Conservation (phyloP, 2,113 vertebrate species). For the Mobula hypostoma region DNA sequence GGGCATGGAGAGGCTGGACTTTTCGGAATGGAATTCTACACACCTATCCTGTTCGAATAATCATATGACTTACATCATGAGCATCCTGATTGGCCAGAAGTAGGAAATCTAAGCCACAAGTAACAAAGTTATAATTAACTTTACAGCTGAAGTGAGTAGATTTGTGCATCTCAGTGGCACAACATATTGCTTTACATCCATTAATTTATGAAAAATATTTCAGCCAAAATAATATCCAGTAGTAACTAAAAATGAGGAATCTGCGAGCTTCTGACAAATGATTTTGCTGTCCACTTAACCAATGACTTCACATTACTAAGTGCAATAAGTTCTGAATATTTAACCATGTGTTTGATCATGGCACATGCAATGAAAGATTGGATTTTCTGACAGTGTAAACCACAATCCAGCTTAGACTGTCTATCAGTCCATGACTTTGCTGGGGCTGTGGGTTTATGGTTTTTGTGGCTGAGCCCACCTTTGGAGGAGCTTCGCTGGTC, state of each 20-base stretch:
- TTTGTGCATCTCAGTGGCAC: neutral
- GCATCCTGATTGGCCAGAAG: neutral
- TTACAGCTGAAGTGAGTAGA: neutral
- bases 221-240: neutral
- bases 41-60: neutral
- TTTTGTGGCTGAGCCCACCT: neutral
- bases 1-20: neutral
- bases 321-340: neutral
- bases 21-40: neutral
- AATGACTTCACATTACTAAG: neutral
- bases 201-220: neutral
- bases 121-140: neutral
- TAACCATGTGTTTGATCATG: neutral
- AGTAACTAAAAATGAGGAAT: neutral
- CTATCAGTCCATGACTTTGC: neutral
- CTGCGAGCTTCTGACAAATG: neutral
- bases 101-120: neutral
- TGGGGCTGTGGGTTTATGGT: neutral
- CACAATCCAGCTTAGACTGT: neutral
- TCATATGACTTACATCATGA: neutral
- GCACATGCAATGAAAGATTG: neutral
- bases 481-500: neutral
- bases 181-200: neutral
- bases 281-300: neutral
- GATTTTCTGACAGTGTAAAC: neutral